These are phyloP conservation scores for Knipowitschia caucasica DNA, from an alignment of 2,797 vertebrate genomes.

Conservation along the genomic window DNA sequence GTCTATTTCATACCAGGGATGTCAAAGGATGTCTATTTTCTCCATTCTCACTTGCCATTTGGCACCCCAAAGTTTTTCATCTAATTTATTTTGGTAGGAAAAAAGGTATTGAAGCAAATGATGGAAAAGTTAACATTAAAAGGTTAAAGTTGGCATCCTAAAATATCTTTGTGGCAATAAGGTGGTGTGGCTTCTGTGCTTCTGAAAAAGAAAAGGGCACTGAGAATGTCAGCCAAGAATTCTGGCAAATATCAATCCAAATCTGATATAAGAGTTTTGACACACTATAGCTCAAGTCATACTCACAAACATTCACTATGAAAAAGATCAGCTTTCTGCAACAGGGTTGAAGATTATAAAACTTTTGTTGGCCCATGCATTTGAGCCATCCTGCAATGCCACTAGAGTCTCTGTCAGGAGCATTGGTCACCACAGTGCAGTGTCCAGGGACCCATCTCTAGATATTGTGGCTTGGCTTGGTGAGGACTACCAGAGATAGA, in stretches of 20 bases:
- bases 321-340: too few species aligned
- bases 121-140: conserved; percentile 60
- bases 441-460: too few species aligned
- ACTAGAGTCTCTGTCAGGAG: too few species aligned
- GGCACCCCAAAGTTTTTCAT: conserved; percentile 27
- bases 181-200: conserved; percentile 47
- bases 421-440: too few species aligned
- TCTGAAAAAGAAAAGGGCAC: conserved; percentile 63
- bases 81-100: conserved; percentile 23
- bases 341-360: too few species aligned
- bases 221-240: conserved; percentile 65
- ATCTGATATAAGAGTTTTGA: conserved; percentile 17
- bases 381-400: too few species aligned
- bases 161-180: conserved; percentile 60
- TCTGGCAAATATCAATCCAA: conserved; percentile 57
- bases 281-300: too few species aligned
- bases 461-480: too few species aligned
- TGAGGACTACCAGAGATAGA: too few species aligned
- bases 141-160: conserved; percentile 64
- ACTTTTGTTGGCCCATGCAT: too few species aligned
- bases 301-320: too few species aligned
- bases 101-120: conserved; percentile 39
- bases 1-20: conserved; percentile 32
- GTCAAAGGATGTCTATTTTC: conserved; percentile 29
- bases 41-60: conserved; percentile 23